Evolutionary conservation across 2,888 invertebrate species (phyloP).

Genomic region (Tenthredo amoena): DNA sequence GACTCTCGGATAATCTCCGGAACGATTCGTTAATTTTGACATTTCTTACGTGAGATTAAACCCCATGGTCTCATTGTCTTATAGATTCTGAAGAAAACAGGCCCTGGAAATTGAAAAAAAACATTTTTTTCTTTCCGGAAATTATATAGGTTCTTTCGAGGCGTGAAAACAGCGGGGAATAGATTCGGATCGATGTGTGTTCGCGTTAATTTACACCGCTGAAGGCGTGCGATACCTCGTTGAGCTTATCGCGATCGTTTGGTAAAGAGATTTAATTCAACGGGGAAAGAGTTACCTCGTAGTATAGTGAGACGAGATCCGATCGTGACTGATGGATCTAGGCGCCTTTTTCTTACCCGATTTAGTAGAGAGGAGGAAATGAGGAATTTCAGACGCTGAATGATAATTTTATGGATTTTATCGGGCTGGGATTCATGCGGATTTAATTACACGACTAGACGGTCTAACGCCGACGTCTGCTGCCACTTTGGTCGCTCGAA

Average conservation of each 20-base stretch:
- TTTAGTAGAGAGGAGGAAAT: background rate
- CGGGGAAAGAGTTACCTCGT: conserved; percentile 8
- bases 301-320: conserved; percentile 2
- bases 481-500: background rate
- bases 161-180: conserved; percentile 16
- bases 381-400: background rate
- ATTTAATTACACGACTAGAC: background rate
- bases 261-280: conserved; percentile 36
- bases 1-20: background rate
- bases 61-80: background rate
- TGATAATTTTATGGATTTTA: background rate
- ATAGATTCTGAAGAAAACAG: background rate
- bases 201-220: conserved; percentile 25
- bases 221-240: background rate
- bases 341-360: background rate
- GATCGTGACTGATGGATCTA: background rate
- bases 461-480: background rate
- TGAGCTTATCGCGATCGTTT: conserved; percentile 21
- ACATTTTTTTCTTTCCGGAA: background rate
- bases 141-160: background rate
- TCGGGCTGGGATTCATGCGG: background rate
- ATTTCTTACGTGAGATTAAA: background rate
- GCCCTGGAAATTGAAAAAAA: background rate
- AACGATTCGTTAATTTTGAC: background rate
- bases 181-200: background rate